A percentile compares a stretch with the other conserved stretches of the same genome.
Conservation (phyloP, 2,113 vertebrate species). For the Rhinogobius similis region DNA sequence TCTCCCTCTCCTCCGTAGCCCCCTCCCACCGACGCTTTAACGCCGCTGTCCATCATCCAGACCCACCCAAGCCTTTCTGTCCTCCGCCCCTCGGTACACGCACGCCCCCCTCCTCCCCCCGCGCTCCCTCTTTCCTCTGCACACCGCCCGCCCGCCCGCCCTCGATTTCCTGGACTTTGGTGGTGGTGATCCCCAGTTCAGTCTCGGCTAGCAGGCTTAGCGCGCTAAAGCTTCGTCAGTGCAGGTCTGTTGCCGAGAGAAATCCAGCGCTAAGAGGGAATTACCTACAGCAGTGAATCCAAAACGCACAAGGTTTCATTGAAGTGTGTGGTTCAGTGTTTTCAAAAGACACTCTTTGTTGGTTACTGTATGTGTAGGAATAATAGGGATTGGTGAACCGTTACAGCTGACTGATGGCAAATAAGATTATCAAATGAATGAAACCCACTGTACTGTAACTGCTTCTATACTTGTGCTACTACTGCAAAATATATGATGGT, state of each 20-base stretch:
- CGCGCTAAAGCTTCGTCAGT: slow-evolving; percentile 56
- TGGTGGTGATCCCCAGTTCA: slow-evolving; percentile 63
- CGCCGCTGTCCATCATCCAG: slow-evolving; percentile 23
- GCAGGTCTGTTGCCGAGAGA: slow-evolving; percentile 56
- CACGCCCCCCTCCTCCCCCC: slow-evolving; percentile 27
- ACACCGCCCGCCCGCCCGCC: background rate
- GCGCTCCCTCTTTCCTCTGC: background rate
- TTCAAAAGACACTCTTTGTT: background rate
- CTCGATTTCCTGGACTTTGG: slow-evolving; percentile 30
- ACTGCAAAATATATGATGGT: background rate
- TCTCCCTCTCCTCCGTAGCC: slow-evolving; percentile 15
- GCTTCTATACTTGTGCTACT: background rate
- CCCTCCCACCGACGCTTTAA: slow-evolving; percentile 10
- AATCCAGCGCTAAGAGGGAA: slow-evolving; percentile 65
- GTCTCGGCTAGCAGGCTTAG: slow-evolving; percentile 64
- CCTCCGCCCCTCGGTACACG: background rate
- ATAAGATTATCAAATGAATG: background rate
- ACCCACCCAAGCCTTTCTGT: slow-evolving; percentile 19
- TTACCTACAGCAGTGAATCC: slow-evolving; percentile 52
- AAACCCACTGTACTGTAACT: background rate
- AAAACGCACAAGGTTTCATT: slow-evolving; percentile 25
- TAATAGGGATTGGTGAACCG: too few species aligned
- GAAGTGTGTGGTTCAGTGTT: background rate
- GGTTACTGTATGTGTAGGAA: too few species aligned
- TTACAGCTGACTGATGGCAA: too few species aligned